A percentile compares a stretch with the other conserved stretches of the same genome.
These are phyloP conservation scores for Aphodius granarius DNA, from an alignment of 2,888 invertebrate genomes.

Conservation along the genomic window DNA sequence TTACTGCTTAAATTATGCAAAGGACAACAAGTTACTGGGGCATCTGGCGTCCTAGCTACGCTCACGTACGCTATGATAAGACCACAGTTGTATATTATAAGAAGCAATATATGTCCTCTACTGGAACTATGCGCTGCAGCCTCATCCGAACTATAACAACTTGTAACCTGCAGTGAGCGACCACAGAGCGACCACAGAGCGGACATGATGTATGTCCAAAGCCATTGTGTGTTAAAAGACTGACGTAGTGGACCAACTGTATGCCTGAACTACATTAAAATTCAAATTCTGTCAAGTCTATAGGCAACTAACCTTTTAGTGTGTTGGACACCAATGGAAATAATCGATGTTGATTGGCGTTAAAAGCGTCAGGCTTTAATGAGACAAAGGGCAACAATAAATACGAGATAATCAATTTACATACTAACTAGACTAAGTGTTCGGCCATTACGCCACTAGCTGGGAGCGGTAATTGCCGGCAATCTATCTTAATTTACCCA, in stretches of 20 bases:
- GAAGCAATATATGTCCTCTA: neutral
- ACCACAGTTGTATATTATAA: neutral
- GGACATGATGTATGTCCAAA: neutral
- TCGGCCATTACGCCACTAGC: slow-evolving; percentile 27
- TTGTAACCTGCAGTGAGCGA: neutral
- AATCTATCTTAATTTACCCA: slow-evolving; percentile 28
- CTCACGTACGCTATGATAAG: neutral
- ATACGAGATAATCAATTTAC: slow-evolving; percentile 28
- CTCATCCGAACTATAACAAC: neutral
- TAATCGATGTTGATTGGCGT: neutral
- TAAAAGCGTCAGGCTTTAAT: slow-evolving; percentile 1
- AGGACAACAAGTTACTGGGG: neutral
- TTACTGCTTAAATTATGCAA: neutral
- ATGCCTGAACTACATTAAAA: neutral
- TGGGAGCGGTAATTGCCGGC: slow-evolving; percentile 24
- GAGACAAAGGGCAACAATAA: slow-evolving; percentile 11
- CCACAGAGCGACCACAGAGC: neutral
- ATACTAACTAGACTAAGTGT: slow-evolving; percentile 26
- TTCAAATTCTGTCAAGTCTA: too few species aligned
- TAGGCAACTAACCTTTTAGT: too few species aligned
- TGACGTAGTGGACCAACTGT: neutral
- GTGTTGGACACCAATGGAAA: too few species aligned
- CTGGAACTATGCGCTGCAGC: neutral
- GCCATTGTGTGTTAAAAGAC: neutral
- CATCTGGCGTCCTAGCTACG: neutral